These are phyloP conservation scores for Epizoanthus scotinus DNA, from an alignment of 92 coral and sea anemone species.

Conservation along the genomic window DNA sequence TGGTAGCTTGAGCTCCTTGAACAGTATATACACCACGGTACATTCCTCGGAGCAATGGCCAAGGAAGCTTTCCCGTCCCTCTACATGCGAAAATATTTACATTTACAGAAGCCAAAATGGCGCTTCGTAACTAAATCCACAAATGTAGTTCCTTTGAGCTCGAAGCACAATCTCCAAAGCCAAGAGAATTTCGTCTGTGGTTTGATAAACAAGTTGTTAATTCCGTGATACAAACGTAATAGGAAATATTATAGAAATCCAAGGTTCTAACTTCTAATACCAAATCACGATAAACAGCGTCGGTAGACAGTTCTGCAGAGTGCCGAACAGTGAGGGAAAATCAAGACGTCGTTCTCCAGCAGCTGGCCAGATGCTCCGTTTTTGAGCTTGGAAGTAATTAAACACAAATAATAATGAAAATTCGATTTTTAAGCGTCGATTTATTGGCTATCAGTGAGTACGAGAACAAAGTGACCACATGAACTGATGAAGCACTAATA, in stretches of 20 bases:
- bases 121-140: conserved; percentile 46
- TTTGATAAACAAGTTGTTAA: conserved; percentile 15
- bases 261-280: neutral
- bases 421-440: conserved; percentile 2
- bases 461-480: neutral
- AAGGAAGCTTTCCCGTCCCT: conserved; percentile 34
- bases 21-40: conserved; percentile 6
- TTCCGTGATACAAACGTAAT: conserved; percentile 20
- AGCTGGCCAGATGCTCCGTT: neutral
- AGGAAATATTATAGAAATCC: neutral
- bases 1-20: conserved; percentile 15
- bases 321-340: neutral
- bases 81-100: conserved; percentile 44
- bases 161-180: conserved; percentile 1
- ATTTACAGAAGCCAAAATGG: conserved; percentile 63
- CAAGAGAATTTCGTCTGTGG: conserved; percentile 4
- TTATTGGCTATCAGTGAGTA: conserved; percentile 8
- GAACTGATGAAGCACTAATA: conserved; percentile 18
- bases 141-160: conserved; percentile 6
- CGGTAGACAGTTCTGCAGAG: neutral
- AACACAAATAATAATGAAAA: neutral
- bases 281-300: neutral
- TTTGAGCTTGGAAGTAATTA: conserved; percentile 3
- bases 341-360: neutral
- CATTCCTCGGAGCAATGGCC: conserved; percentile 27